Evolutionary conservation across 2,113 vertebrate species (phyloP).

Genomic region (Thalassarche chlororhynchos): DNA sequence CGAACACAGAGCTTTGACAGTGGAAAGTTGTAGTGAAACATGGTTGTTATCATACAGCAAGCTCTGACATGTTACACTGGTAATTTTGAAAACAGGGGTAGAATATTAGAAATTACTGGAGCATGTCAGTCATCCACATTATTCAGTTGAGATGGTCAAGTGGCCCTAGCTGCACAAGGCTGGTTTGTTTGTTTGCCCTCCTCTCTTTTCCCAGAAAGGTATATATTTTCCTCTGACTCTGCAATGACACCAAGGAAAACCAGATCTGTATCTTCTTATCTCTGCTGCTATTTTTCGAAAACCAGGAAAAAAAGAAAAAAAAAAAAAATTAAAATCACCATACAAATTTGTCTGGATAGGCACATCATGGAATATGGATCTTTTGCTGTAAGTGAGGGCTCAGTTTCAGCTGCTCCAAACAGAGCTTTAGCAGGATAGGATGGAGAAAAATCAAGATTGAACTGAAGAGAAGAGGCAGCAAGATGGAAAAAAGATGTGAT

Average conservation of each 20-base stretch:
- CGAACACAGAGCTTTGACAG: not conserved
- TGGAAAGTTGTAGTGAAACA: not conserved
- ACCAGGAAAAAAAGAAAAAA: not conserved
- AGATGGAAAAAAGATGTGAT: not conserved
- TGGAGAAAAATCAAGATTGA: not conserved
- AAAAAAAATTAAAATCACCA: not conserved
- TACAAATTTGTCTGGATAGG: not conserved
- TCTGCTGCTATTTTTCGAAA: not conserved
- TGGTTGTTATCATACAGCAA: not conserved
- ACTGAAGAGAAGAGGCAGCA: not conserved
- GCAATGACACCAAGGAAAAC: not conserved
- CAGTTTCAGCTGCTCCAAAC: not conserved
- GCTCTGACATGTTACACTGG: not conserved
- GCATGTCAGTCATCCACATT: not conserved
- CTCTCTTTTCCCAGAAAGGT: not conserved
- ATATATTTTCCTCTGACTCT: not conserved
- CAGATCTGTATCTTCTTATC: not conserved
- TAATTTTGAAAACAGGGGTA: not conserved
- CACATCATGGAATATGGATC: not conserved
- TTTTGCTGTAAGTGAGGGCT: not conserved
- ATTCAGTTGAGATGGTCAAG: not conserved
- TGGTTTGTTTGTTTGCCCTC: not conserved
- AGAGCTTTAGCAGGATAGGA: not conserved
- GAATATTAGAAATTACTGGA: not conserved
- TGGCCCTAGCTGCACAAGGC: not conserved